A percentile compares a stretch with the other conserved stretches of the same genome.
Conservation (phyloP, 2,888 invertebrate genomes). For the Cephus rjabovi region DNA sequence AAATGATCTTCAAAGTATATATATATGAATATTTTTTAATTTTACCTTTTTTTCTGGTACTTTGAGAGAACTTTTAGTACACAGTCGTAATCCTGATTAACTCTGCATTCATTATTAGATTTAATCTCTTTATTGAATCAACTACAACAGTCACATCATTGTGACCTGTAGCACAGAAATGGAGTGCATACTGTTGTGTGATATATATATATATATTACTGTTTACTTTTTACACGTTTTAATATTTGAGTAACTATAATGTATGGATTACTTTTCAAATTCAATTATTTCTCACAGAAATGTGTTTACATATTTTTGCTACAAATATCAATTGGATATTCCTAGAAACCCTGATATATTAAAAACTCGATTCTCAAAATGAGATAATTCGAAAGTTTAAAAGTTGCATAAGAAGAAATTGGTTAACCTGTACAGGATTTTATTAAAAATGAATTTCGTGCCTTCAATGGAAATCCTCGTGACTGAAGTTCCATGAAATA, state of each 20-base stretch:
- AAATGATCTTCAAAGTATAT: neutral
- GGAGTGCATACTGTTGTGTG: neutral
- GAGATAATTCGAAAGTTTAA: neutral
- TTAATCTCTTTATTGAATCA: neutral
- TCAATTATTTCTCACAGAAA: neutral
- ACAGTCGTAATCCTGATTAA: neutral
- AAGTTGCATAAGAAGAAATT: neutral
- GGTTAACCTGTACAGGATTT: neutral
- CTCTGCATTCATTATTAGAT: neutral
- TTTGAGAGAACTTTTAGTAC: neutral
- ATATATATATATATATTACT: neutral
- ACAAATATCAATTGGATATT: neutral
- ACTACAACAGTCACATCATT: neutral
- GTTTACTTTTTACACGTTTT: neutral
- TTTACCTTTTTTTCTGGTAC: neutral
- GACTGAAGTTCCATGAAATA: constrained; percentile 4
- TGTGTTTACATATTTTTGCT: neutral
- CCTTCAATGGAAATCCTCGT: neutral
- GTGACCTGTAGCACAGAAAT: neutral
- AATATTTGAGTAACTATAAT: neutral
- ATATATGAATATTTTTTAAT: neutral
- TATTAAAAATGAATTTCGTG: neutral
- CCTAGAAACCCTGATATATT: neutral
- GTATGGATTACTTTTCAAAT: too few relatives aligned
- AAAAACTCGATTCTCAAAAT: too few relatives aligned